A percentile compares a stretch with the other conserved stretches of the same genome.
Evolutionary conservation across 1,140 invertebrate genomes (phyloP).

Genomic region (Dufourea novaeangliae): DNA sequence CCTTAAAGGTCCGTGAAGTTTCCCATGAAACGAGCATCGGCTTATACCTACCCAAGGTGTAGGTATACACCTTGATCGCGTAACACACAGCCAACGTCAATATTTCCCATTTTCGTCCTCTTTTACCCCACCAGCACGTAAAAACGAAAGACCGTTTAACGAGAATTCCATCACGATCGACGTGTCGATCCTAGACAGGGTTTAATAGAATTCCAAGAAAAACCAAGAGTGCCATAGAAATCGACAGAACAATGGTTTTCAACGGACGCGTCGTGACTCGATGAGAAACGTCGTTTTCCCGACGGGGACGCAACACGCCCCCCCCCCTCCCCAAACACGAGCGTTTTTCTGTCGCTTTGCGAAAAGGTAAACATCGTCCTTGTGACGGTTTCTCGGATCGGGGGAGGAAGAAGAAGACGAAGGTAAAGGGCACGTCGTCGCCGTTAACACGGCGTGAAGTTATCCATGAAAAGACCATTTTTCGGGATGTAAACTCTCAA

Average conservation of each 20-base stretch:
- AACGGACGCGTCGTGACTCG: background rate
- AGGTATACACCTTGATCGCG: no score
- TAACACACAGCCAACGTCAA: no score
- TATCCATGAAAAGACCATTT: constrained; percentile 75
- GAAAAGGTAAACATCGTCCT: constrained; percentile 33
- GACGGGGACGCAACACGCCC: constrained; percentile 16
- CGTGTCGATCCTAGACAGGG: constrained; percentile 44
- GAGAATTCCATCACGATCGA: no score
- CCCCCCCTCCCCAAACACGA: no score
- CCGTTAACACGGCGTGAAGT: constrained; percentile 75
- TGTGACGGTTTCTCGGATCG: no score
- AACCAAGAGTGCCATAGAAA: no score
- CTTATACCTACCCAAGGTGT: no score
- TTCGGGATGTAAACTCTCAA: constrained; percentile 70
- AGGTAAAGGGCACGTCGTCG: background rate
- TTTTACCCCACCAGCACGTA: no score
- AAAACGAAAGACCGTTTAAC: no score
- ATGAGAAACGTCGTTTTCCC: background rate
- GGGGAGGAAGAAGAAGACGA: background rate
- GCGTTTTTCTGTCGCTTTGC: background rate
- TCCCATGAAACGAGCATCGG: constrained; percentile 72
- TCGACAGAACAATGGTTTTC: background rate
- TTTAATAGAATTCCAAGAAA: background rate
- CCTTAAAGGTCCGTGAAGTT: constrained; percentile 75
- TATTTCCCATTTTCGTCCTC: no score